Percentiles rank a stretch among this genome's conserved stretches.
phyloP scores from a whole-genome alignment of 1,140 invertebrate genomes.

The Bicyclus anynana region DNA sequence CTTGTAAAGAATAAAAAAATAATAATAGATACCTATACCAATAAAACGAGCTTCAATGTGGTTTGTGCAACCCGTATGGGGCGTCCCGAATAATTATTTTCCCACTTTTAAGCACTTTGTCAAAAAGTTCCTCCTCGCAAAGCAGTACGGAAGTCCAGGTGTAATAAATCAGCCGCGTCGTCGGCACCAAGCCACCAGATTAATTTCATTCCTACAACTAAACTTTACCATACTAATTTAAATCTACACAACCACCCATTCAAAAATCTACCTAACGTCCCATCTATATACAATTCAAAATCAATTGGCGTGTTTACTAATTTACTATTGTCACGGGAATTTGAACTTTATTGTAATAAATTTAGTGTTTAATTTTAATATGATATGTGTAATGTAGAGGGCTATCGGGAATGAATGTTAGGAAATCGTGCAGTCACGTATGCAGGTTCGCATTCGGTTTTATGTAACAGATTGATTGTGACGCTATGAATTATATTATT shows the following conservation, averaged over 20 bases:
- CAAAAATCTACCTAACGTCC: background rate
- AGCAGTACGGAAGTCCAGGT: slow-evolving; percentile 25
- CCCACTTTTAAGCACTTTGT: background rate
- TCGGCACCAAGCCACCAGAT: slow-evolving; percentile 19
- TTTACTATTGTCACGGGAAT: slow-evolving; percentile 4
- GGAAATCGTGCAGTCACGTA: slow-evolving; percentile 18
- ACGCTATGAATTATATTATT: slow-evolving; percentile 10
- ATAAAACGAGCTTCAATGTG: too few species aligned
- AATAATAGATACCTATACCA: too few species aligned
- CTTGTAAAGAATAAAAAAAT: too few species aligned
- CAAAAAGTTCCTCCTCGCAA: background rate
- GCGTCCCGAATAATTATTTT: background rate
- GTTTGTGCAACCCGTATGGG: too few species aligned
- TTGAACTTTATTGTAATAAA: background rate
- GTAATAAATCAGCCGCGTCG: slow-evolving; percentile 26
- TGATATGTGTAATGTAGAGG: background rate
- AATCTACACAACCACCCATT: background rate
- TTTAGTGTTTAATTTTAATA: background rate
- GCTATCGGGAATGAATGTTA: slow-evolving; percentile 10
- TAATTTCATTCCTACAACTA: slow-evolving; percentile 24
- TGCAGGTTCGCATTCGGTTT: slow-evolving; percentile 13
- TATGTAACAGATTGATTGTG: slow-evolving; percentile 12
- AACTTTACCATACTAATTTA: slow-evolving; percentile 21
- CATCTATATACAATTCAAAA: background rate
- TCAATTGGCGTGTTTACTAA: background rate